Evolutionary conservation across 2,888 invertebrate genomes (phyloP).

Genomic region (Pyrrhosoma nymphula): DNA sequence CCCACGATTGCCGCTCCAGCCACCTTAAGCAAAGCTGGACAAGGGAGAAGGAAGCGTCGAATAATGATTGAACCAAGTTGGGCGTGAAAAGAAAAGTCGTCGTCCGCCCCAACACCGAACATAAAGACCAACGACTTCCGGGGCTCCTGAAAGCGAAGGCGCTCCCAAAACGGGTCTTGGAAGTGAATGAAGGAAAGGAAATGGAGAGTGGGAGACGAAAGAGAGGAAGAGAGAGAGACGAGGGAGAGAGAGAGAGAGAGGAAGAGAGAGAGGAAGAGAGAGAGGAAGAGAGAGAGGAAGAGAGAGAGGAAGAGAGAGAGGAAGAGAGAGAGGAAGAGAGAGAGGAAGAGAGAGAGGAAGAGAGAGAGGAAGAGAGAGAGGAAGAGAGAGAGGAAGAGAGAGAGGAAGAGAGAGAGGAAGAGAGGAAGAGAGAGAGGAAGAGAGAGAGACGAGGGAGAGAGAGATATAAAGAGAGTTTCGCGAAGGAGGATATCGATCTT

Average conservation of each 20-base stretch:
- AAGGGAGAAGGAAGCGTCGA: no score
- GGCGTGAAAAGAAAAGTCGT: no score
- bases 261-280: no score
- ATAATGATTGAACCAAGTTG: no score
- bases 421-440: not conserved
- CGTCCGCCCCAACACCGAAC: no score
- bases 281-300: not conserved
- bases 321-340: not conserved
- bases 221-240: not conserved
- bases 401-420: not conserved
- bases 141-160: not conserved
- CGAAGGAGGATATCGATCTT: not conserved
- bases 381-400: not conserved
- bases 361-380: not conserved
- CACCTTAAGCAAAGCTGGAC: no score
- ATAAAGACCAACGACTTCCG: no score
- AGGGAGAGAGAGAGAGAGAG: not conserved
- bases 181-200: not conserved
- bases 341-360: not conserved
- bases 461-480: not conserved
- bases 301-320: not conserved
- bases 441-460: not conserved
- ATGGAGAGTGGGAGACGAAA: not conserved
- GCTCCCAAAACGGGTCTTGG: not conserved
- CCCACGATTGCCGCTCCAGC: no score